phyloP scores from a whole-genome alignment of 2,888 invertebrate genomes.

The Reticulitermes lucifugus region DNA sequence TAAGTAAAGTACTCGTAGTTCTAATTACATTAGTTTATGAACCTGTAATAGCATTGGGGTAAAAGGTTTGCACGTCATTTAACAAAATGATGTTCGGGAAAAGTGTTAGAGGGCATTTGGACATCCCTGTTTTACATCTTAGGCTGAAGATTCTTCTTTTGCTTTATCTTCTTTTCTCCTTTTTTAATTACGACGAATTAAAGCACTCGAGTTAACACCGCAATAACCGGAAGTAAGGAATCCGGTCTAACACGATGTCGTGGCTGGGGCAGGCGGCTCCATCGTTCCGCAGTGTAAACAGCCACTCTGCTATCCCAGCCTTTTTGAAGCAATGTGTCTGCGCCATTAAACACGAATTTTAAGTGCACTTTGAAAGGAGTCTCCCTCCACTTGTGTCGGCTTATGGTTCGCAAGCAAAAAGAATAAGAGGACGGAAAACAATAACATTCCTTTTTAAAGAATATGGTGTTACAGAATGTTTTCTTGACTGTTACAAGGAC shows the following conservation, averaged over 20 bases:
- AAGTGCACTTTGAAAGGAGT: constrained; percentile 24
- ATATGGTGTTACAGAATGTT: not conserved
- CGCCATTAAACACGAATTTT: constrained; percentile 28
- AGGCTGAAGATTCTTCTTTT: not conserved
- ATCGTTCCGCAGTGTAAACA: not conserved
- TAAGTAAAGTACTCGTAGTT: no score
- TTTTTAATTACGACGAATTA: constrained; percentile 34
- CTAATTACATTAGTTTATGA: no score
- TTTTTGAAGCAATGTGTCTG: not conserved
- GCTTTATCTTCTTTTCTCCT: not conserved
- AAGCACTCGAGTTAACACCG: constrained; percentile 13
- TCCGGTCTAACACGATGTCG: not conserved
- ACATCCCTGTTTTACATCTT: no score
- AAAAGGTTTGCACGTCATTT: no score
- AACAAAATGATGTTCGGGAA: no score
- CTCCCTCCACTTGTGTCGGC: constrained; percentile 1
- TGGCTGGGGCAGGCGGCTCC: not conserved
- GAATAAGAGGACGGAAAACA: not conserved
- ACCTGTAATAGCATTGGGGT: no score
- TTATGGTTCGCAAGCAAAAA: not conserved
- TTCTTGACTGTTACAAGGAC: not conserved
- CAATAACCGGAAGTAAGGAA: constrained; percentile 13
- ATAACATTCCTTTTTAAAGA: not conserved
- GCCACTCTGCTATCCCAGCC: not conserved
- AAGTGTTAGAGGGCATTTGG: no score